These are phyloP conservation scores for Strigops habroptila DNA, from an alignment of 2,113 vertebrate species.

Conservation along the genomic window DNA sequence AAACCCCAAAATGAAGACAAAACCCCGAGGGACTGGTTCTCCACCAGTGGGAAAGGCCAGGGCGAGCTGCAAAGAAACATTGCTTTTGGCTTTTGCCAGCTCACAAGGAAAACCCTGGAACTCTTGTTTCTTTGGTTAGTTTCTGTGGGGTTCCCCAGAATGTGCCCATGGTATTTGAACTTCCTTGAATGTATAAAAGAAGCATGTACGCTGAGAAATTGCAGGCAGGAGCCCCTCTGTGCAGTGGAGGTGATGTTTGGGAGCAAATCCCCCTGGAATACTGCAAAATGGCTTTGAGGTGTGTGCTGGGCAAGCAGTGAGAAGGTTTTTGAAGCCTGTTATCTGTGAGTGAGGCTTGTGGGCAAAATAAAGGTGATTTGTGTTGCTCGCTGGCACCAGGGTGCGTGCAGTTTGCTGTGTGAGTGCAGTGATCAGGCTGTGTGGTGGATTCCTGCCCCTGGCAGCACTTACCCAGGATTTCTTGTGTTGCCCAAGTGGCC, in stretches of 20 bases:
- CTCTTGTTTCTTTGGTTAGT: not conserved
- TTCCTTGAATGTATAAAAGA: accelerated
- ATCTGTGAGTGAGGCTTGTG: not conserved
- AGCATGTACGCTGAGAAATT: accelerated
- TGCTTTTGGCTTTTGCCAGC: not conserved
- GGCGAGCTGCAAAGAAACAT: not conserved
- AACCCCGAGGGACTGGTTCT: not conserved
- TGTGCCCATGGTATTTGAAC: accelerated
- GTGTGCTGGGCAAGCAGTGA: not conserved
- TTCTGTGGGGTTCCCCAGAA: not conserved
- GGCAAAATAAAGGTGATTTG: not conserved
- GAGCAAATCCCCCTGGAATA: not conserved
- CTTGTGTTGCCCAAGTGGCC: not conserved
- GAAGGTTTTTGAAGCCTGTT: not conserved
- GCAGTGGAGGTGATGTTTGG: not conserved
- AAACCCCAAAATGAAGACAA: not conserved
- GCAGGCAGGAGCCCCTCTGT: not conserved
- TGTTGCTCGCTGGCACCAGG: not conserved
- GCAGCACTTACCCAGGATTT: not conserved
- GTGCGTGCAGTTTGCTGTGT: accelerated
- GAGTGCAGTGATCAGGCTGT: not conserved
- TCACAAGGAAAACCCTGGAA: accelerated
- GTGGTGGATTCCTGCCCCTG: no score
- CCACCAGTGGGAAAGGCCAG: not conserved
- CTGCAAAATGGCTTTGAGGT: not conserved